phyloP scores from a whole-genome alignment of 1,140 invertebrate genomes.

The Lordiphosa stackelbergi region DNA sequence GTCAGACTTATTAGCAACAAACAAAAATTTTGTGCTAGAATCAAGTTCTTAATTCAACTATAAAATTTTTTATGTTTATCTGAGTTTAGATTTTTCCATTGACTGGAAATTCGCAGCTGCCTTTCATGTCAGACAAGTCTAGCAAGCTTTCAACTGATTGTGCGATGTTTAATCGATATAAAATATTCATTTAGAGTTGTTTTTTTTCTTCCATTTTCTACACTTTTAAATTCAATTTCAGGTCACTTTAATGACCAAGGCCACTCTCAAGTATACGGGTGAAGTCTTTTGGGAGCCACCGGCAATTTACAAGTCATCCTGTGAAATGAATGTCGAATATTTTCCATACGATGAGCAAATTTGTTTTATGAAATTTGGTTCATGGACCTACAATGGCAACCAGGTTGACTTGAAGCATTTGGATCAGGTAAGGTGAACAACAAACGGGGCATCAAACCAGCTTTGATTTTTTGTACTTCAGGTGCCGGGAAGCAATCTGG shows the following conservation, averaged over 20 bases:
- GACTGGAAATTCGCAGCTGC: too few relatives aligned
- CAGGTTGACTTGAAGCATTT: conserved; percentile 93
- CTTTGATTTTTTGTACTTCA: conserved; percentile 38
- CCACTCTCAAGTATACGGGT: conserved; percentile 91
- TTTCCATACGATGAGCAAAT: conserved; percentile 96
- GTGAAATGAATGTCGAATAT: conserved; percentile 96
- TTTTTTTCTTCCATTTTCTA: too few relatives aligned
- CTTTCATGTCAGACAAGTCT: too few relatives aligned
- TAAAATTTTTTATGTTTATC: too few relatives aligned
- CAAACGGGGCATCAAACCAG: background rate
- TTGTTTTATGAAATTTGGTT: conserved; percentile 97
- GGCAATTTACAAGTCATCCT: conserved; percentile 98
- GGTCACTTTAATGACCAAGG: conserved; percentile 98
- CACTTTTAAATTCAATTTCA: conserved; percentile 28
- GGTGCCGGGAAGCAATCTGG: conserved; percentile 85
- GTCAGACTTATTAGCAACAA: too few relatives aligned
- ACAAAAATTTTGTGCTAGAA: too few relatives aligned
- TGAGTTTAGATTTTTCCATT: too few relatives aligned
- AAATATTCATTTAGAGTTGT: too few relatives aligned
- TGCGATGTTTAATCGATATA: too few relatives aligned
- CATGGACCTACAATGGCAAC: conserved; percentile 95
- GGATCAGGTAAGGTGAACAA: conserved; percentile 79
- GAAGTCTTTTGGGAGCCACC: conserved; percentile 98
- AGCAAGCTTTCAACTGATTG: too few relatives aligned
- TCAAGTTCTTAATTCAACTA: too few relatives aligned